Evolutionary conservation across 2,797 vertebrate species (phyloP).

Genomic region (Synanceia verrucosa): DNA sequence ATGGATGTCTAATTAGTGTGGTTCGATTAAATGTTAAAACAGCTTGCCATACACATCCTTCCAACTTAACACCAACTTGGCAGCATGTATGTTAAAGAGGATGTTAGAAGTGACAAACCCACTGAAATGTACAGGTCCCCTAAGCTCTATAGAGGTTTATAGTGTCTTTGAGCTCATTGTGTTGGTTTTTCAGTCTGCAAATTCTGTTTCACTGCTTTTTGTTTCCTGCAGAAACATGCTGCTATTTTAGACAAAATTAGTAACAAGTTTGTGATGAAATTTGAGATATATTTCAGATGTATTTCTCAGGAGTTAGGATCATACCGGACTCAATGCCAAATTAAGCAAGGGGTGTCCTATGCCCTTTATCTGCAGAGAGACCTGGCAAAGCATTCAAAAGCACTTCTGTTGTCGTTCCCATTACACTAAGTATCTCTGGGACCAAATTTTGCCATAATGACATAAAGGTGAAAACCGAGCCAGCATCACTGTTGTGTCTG

Average conservation of each 20-base stretch:
- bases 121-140: not conserved
- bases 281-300: not conserved
- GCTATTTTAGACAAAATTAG: not conserved
- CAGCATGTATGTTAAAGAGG: not conserved
- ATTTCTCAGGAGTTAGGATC: not conserved
- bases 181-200: not conserved
- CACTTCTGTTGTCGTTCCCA: not conserved
- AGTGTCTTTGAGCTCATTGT: not conserved
- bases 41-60: no score
- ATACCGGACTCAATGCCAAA: no score
- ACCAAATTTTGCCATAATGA: no score
- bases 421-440: not conserved
- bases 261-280: not conserved
- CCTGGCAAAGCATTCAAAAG: not conserved
- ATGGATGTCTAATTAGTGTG: no score
- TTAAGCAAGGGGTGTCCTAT: no score
- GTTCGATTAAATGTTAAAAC: no score
- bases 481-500: not conserved
- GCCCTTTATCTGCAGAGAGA: no score
- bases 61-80: no score
- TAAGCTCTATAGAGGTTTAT: not conserved
- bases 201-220: not conserved
- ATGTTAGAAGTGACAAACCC: not conserved
- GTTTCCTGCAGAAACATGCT: not conserved
- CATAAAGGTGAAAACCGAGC: not conserved